A percentile compares a stretch with the other conserved stretches of the same genome.
These are phyloP conservation scores for Helostoma temminkii DNA, from an alignment of 2,797 vertebrate genomes.

Conservation along the genomic window DNA sequence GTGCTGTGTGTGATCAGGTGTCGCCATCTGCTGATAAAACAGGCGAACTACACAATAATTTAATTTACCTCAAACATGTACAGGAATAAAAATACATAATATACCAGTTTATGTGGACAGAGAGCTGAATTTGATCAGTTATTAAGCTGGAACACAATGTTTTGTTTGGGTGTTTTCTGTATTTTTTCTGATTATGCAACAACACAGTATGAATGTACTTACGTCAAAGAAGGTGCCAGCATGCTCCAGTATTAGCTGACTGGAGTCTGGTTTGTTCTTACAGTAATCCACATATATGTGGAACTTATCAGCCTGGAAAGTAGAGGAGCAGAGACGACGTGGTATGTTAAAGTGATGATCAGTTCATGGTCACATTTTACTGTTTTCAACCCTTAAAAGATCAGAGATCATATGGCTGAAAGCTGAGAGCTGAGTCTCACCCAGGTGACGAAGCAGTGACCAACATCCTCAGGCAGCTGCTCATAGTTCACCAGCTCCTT, in stretches of 20 bases:
- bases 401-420: neutral
- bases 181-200: neutral
- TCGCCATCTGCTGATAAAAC: constrained; percentile 60
- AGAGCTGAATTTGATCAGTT: no score
- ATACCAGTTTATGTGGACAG: no score
- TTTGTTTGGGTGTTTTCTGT: no score
- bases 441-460: constrained; percentile 99
- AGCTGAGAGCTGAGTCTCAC: constrained; percentile 86
- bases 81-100: no score
- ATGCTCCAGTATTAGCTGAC: constrained; percentile 96
- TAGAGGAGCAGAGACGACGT: constrained; percentile 4
- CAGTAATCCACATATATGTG: constrained; percentile 99
- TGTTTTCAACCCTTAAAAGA: neutral
- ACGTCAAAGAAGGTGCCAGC: constrained; percentile 98
- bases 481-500: constrained; percentile 99
- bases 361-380: neutral
- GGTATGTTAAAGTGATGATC: no score
- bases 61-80: no score
- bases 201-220: constrained; percentile 70
- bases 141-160: no score
- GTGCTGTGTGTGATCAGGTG: constrained; percentile 18
- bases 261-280: constrained; percentile 99
- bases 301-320: constrained; percentile 96
- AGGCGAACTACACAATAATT: constrained; percentile 7
- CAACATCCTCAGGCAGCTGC: constrained; percentile 97